These are phyloP conservation scores for Ypsolopha sequella DNA, from an alignment of 2,888 invertebrate genomes.

Conservation along the genomic window DNA sequence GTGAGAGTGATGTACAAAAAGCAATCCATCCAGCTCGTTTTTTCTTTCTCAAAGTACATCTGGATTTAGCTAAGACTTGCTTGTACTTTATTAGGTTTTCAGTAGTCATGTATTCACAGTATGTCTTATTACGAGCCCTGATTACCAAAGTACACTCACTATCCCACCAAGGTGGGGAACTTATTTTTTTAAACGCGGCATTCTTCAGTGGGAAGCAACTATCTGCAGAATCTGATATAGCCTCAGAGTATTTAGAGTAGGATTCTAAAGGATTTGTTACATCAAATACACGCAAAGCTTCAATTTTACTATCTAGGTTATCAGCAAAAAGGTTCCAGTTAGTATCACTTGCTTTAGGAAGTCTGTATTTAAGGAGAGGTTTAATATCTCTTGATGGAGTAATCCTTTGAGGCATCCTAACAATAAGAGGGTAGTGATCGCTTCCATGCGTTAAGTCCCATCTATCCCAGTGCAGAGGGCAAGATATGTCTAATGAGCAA, in stretches of 20 bases:
- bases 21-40: not conserved
- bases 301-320: not conserved
- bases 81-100: not conserved
- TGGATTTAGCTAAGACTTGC: not conserved
- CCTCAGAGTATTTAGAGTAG: not conserved
- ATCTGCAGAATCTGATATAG: not conserved
- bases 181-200: not conserved
- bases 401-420: not conserved
- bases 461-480: not conserved
- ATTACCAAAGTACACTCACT: not conserved
- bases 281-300: not conserved
- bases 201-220: conserved; percentile 1
- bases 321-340: not conserved
- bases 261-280: not conserved
- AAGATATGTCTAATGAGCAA: not conserved
- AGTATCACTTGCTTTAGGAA: not conserved
- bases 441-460: conserved; percentile 1
- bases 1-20: not conserved
- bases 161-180: conserved; percentile 7
- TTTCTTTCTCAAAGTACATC: not conserved
- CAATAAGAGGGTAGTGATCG: conserved; percentile 6
- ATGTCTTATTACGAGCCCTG: not conserved
- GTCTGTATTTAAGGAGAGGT: conserved; percentile 6
- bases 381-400: not conserved
- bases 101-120: not conserved